phyloP scores from a whole-genome alignment of 1,140 invertebrate species.

The Dendrolimus kikuchii region DNA sequence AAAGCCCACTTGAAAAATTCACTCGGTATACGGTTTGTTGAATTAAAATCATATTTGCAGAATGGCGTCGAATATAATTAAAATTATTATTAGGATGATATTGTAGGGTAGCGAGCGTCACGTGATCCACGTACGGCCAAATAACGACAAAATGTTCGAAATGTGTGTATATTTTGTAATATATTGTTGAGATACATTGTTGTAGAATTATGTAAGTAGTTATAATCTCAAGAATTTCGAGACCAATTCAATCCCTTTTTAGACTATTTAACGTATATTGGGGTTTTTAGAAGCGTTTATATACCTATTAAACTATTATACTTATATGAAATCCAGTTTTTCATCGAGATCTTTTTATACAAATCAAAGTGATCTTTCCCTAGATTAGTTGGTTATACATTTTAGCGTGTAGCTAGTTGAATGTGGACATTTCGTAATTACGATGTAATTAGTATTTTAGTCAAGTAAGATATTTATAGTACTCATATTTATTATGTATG shows the following conservation, averaged over 20 bases:
- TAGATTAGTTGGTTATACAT: slow-evolving; percentile 50
- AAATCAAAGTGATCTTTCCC: slow-evolving; percentile 54
- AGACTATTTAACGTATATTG: slow-evolving; percentile 50
- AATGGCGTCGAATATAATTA: background rate
- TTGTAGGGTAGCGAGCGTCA: slow-evolving; percentile 5
- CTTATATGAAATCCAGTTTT: slow-evolving; percentile 56
- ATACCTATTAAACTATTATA: slow-evolving; percentile 47
- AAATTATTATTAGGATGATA: background rate
- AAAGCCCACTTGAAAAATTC: too few relatives aligned
- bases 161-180: slow-evolving; percentile 62
- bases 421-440: slow-evolving; percentile 23
- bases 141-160: slow-evolving; percentile 23
- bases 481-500: slow-evolving; percentile 29
- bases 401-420: slow-evolving; percentile 28
- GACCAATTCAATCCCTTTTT: slow-evolving; percentile 64
- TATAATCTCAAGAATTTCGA: slow-evolving; percentile 58
- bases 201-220: slow-evolving; percentile 44
- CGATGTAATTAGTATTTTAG: slow-evolving; percentile 19
- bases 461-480: slow-evolving; percentile 10
- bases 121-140: slow-evolving; percentile 29
- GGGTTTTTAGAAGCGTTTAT: slow-evolving; percentile 64
- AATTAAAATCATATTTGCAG: background rate
- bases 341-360: slow-evolving; percentile 59
- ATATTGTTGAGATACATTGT: slow-evolving; percentile 60
- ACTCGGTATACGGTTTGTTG: too few relatives aligned